phyloP scores from a whole-genome alignment of 2,888 invertebrate species.

The Synanthedon myopaeformis region DNA sequence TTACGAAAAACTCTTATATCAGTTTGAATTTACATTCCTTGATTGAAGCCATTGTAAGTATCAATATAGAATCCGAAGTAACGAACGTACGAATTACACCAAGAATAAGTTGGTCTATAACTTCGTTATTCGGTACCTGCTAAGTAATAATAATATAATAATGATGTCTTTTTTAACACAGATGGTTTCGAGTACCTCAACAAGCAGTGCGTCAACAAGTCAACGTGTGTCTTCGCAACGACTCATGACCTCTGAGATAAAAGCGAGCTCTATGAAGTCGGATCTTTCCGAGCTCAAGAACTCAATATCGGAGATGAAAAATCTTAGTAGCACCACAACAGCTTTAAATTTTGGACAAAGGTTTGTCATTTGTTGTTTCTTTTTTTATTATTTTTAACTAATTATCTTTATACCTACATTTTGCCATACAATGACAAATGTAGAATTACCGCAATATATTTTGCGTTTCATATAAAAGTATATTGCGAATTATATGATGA shows the following conservation, averaged over 20 bases:
- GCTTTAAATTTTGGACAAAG: conserved; percentile 59
- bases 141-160: conserved; percentile 2
- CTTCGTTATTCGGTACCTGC: too few relatives aligned
- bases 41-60: too few relatives aligned
- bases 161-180: conserved; percentile 19
- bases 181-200: conserved; percentile 72
- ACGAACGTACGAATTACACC: too few relatives aligned
- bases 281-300: conserved; percentile 83
- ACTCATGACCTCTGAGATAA: conserved; percentile 77
- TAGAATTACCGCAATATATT: too few relatives aligned
- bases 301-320: conserved; percentile 90
- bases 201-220: conserved; percentile 71
- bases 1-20: too few relatives aligned
- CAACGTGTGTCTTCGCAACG: conserved; percentile 70
- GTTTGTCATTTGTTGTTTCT: conserved; percentile 14
- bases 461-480: too few relatives aligned
- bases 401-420: too few relatives aligned
- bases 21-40: too few relatives aligned
- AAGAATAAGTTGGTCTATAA: too few relatives aligned
- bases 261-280: conserved; percentile 85
- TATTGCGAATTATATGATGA: too few relatives aligned
- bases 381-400: background rate
- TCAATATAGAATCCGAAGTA: too few relatives aligned
- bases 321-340: conserved; percentile 64
- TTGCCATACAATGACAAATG: too few relatives aligned